Evolutionary conservation across 2,113 vertebrate species (phyloP).

Genomic region (Pavo muticus): DNA sequence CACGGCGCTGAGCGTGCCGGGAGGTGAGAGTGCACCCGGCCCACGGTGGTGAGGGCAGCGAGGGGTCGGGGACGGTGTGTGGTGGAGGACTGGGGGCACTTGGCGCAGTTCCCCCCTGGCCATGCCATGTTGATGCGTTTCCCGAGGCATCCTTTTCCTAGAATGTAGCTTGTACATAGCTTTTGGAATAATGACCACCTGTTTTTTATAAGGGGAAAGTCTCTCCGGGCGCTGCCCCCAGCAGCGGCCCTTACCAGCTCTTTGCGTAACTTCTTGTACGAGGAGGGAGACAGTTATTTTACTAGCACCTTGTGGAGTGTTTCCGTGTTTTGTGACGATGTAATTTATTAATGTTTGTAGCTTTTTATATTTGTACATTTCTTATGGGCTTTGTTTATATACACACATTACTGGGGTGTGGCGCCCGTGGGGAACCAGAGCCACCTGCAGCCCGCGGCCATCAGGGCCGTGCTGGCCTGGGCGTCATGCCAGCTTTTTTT

Average conservation of each 20-base stretch:
- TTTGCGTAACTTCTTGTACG: conserved; percentile 90
- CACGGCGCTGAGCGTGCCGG: not conserved
- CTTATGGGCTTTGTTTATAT: conserved; percentile 96
- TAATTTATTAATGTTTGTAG: conserved; percentile 99
- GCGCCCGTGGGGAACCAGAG: conserved; percentile 76
- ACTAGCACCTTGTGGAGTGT: conserved; percentile 99
- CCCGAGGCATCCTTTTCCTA: conserved; percentile 86
- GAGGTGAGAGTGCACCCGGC: conserved; percentile 9
- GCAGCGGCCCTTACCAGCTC: conserved; percentile 84
- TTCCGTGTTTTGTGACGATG: conserved; percentile 98
- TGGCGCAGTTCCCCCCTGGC: conserved; percentile 82
- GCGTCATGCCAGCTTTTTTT: conserved; percentile 80
- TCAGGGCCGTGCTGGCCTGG: not conserved
- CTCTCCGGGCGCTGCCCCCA: conserved; percentile 72
- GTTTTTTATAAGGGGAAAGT: conserved; percentile 90
- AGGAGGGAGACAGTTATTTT: conserved; percentile 94
- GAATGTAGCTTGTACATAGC: conserved; percentile 99
- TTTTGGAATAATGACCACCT: conserved; percentile 89
- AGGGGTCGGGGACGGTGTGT: not conserved
- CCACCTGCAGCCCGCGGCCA: conserved; percentile 11
- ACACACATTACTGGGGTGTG: conserved; percentile 90
- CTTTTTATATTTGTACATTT: conserved; percentile 99
- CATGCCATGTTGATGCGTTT: conserved; percentile 79
- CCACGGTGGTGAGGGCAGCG: not conserved
- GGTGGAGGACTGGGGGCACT: conserved; percentile 15